These are phyloP conservation scores for Panagrolaimus sp. DNA, from an alignment of 1,140 invertebrate genomes.

Conservation along the genomic window DNA sequence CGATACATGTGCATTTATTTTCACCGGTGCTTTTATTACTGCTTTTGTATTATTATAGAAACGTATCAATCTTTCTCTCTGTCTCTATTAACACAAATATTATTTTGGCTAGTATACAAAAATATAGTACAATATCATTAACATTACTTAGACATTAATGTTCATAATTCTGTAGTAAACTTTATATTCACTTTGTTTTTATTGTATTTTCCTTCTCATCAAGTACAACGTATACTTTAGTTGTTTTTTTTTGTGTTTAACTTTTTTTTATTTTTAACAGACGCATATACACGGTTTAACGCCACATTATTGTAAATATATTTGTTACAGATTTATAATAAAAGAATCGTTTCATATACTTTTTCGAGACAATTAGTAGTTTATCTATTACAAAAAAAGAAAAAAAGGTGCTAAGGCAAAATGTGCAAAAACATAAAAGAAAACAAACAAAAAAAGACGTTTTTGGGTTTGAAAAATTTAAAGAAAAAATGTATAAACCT, in stretches of 20 bases:
- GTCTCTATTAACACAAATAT: no score
- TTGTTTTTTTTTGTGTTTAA: no score
- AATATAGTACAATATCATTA: no score
- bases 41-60: no score
- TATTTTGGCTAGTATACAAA: no score
- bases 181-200: no score
- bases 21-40: no score
- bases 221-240: neutral
- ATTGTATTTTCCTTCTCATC: neutral
- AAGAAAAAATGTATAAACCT: neutral
- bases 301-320: neutral
- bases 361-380: neutral
- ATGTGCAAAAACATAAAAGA: neutral
- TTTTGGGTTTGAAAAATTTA: neutral
- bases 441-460: neutral
- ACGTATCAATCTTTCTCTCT: no score
- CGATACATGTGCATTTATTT: no score
- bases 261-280: neutral
- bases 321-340: neutral
- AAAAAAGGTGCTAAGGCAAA: neutral
- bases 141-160: no score
- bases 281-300: neutral
- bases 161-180: no score
- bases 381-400: neutral
- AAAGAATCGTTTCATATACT: neutral